These are phyloP conservation scores for Drosophila emarginata DNA, from an alignment of 2,888 invertebrate species.

Conservation along the genomic window DNA sequence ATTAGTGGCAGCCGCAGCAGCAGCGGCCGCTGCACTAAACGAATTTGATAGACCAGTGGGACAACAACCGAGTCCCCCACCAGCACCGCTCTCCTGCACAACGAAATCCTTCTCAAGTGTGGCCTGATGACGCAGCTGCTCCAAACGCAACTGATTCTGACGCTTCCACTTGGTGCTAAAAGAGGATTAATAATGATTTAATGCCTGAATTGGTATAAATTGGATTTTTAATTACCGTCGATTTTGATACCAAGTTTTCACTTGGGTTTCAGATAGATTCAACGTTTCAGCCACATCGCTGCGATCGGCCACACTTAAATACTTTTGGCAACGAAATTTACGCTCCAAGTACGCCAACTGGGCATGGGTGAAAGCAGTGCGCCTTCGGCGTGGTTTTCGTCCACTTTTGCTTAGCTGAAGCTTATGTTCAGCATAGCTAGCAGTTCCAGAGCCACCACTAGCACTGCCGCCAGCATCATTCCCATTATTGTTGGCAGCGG, in stretches of 20 bases:
- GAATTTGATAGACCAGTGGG: constrained; percentile 79
- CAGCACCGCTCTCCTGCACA: constrained; percentile 68
- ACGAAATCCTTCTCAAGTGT: constrained; percentile 88
- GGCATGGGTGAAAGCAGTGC: constrained; percentile 96
- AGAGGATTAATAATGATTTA: not conserved
- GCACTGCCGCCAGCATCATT: not conserved
- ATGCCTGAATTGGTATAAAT: too few species aligned
- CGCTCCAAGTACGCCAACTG: constrained; percentile 95
- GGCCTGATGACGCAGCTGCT: constrained; percentile 93
- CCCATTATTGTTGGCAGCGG: constrained; percentile 34
- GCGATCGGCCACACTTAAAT: constrained; percentile 95
- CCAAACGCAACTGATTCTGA: constrained; percentile 92
- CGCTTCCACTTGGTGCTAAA: constrained; percentile 93
- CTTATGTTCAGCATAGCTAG: constrained; percentile 76
- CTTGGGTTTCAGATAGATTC: constrained; percentile 95
- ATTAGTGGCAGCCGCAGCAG: constrained; percentile 79
- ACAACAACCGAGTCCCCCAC: constrained; percentile 79
- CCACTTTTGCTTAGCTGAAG: constrained; percentile 83
- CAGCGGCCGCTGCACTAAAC: constrained; percentile 67
- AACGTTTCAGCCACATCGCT: constrained; percentile 96
- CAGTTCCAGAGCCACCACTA: constrained; percentile 27
- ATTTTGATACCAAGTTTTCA: constrained; percentile 93
- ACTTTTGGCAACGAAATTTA: constrained; percentile 96
- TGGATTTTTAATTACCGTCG: constrained; percentile 74
- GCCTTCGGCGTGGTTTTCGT: constrained; percentile 91